Evolutionary conservation across 1,140 invertebrate species (phyloP).

Genomic region (Oreohelix idahoensis): DNA sequence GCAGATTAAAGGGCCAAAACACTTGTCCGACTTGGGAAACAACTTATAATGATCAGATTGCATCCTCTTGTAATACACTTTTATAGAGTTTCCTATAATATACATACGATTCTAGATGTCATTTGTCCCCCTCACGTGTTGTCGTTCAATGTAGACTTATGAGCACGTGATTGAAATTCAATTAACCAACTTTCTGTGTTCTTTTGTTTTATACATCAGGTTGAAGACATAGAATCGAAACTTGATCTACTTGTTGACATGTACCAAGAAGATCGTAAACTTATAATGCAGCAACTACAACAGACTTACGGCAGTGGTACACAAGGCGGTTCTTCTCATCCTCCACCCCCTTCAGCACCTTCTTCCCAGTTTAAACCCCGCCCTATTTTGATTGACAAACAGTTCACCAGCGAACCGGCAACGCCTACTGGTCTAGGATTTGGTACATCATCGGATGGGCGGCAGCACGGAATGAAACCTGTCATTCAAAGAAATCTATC

Average conservation of each 20-base stretch:
- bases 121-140: too few species aligned
- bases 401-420: constrained; percentile 83
- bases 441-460: constrained; percentile 53
- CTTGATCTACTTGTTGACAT: constrained; percentile 93
- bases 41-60: too few species aligned
- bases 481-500: constrained; percentile 85
- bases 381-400: constrained; percentile 78
- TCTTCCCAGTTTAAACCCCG: constrained; percentile 49
- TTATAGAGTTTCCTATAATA: too few species aligned
- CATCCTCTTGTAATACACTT: too few species aligned
- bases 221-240: constrained; percentile 92
- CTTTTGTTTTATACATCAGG: too few species aligned
- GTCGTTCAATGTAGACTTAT: too few species aligned
- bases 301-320: constrained; percentile 21
- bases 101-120: too few species aligned
- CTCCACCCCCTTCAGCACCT: constrained; percentile 54
- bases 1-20: too few species aligned
- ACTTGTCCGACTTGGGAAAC: too few species aligned
- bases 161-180: too few species aligned
- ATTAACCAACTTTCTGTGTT: too few species aligned
- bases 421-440: constrained; percentile 76
- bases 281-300: constrained; percentile 54
- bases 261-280: constrained; percentile 87
- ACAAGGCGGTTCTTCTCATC: constrained; percentile 34
- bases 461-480: constrained; percentile 61